Evolutionary conservation across 2,797 vertebrate species (phyloP), one percentile per base, ranked within the genome.

Genomic region (Poliocrania exsul): DNA sequence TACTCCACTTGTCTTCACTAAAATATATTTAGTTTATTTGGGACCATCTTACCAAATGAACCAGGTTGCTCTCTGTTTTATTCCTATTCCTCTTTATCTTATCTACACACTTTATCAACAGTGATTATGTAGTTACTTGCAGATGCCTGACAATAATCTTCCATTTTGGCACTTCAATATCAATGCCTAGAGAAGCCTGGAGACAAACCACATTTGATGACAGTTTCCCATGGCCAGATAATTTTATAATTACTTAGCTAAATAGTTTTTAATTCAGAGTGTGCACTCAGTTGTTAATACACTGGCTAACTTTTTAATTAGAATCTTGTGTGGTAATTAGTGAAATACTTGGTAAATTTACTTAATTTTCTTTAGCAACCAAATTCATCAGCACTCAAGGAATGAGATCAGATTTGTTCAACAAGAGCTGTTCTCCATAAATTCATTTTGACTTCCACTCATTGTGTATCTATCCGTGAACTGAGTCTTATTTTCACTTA

Each of bases 271-370:
- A 96, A 89, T 88, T 50, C 29, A 86, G 56, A 92, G 13, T 49
- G 13, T 86, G 44, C 0, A 0, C n/a, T 88, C 83, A 84, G 88
- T 84, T 79, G 73, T 49, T 73, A 78, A 37, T 62, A 49, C 37
- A 70, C 28, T 79, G 38, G 35, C 44, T 88, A 86, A 93, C 54
- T 92, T 94, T 86, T 94, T 23, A 94, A 93, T 95, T 92, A 92
- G 58, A 87, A 81, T 69, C 29, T 90, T 44, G 10, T 70, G 65
- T 79, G 51, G 33, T 92, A 90, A 92, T 91, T 90, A 95, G 66
- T 73, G 73, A 86, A 95, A 84, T 79, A 42, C 70, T 92, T 79
- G 38, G 88, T 86, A 60, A 70, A 88, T 94, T 72, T 93, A 31
- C 56, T 35, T 88, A 35, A 60, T 87, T 94, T 86, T 74, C 33